Evolutionary conservation across 1,140 invertebrate genomes (phyloP).

Genomic region (Andricus grossulariae): DNA sequence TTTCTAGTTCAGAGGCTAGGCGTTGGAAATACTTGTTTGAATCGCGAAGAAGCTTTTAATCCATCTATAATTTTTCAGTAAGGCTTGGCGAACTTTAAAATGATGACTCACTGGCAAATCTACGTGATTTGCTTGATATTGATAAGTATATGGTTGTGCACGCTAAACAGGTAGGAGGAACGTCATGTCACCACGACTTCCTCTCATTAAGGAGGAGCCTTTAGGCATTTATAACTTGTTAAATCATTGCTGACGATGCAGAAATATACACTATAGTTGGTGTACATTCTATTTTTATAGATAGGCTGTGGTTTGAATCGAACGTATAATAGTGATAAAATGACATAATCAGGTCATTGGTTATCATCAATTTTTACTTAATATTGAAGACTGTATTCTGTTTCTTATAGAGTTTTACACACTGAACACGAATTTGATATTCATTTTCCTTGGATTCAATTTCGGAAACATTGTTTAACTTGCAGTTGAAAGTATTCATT

Average conservation of each 20-base stretch:
- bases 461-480: too few relatives aligned
- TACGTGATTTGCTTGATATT: conserved; percentile 20
- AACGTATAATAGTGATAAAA: background rate
- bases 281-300: background rate
- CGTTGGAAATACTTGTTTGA: background rate
- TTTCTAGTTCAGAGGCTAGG: background rate
- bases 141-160: background rate
- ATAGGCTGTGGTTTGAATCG: too few relatives aligned
- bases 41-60: background rate
- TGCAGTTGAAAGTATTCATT: too few relatives aligned
- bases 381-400: too few relatives aligned
- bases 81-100: background rate
- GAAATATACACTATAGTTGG: background rate
- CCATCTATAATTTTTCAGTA: background rate
- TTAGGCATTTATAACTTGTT: conserved; percentile 9
- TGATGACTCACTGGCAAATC: conserved; percentile 4
- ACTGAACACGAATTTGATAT: too few relatives aligned
- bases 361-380: too few relatives aligned
- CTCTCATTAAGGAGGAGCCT: conserved; percentile 1
- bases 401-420: too few relatives aligned
- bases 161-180: background rate
- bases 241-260: conserved; percentile 14
- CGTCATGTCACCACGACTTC: background rate
- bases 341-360: too few relatives aligned
- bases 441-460: too few relatives aligned